Evolutionary conservation across 2,113 vertebrate species (phyloP), one percentile per base, ranked within the genome.

Genomic region (Anarrhichthys ocellatus): DNA sequence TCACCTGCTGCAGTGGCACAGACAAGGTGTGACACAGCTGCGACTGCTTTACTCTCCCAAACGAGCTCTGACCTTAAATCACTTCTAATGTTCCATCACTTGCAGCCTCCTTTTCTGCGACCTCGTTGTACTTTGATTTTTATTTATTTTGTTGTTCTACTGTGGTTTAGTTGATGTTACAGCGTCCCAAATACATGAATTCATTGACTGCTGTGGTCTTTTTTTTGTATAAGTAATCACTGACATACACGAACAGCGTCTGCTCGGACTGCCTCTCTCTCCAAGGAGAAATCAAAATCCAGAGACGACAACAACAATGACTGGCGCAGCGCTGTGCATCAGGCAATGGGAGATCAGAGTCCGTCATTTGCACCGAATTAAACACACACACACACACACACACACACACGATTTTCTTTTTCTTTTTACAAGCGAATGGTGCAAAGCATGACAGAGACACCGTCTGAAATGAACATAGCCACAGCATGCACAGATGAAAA

Each of bases 371-470:
- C 78, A 70, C 24, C 36, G 68, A 87, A 17, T 71, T 27, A 40
- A 59, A 65, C 69, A 67, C 52, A 62, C 66, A 64, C 52, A 46
- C 34, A 52, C 14, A 44, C 42, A 44, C 14, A n/a, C 36, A 27
- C 42, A 44, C 14, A n/a, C 36, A 64, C 13, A 2, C 42, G 14
- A 38, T 34, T 83, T 81, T 56, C 29, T 29, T 29, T 18, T 38
- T 40, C 4, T 62, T 40, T 40, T n/a, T 17, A 59, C 22, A 40
- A 56, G 48, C n/a, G 68, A 67, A 62, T 34, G 58, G 22, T 38
- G 86, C 75, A 84, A 84, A 87, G 75, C 86, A 90, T 93, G 88
- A 94, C 79, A 93, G 92, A 93, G 90, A 91, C 89, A 83, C 73
- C 6, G 80, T 80, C 61, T 91, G 79, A 91, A 91, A 91, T 92